Conservation (phyloP, 2,797 vertebrate genomes). For the Stomatorhinus walkeri region DNA sequence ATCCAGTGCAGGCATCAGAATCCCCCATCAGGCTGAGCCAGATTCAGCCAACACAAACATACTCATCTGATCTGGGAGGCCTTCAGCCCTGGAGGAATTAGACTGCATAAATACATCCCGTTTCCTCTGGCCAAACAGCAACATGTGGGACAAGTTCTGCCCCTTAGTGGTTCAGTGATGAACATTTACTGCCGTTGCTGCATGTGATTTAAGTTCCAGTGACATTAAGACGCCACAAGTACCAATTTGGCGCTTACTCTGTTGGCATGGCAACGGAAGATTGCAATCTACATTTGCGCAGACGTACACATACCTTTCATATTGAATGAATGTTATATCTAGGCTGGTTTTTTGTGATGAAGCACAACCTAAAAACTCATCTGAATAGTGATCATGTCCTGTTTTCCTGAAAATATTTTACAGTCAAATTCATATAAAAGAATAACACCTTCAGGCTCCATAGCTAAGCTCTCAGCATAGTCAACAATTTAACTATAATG, state of each 20-base stretch:
- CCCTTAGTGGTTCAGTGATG: neutral
- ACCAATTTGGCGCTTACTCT: neutral
- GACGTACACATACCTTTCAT: neutral
- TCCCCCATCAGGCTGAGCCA: constrained; percentile 32
- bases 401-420: neutral
- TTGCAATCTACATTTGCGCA: neutral
- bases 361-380: neutral
- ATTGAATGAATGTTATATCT: neutral
- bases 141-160: neutral
- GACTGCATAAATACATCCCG: constrained; percentile 63
- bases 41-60: constrained; percentile 59
- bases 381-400: neutral
- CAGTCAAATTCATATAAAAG: neutral
- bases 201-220: neutral
- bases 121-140: constrained; percentile 61
- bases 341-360: neutral
- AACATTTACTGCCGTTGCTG: neutral
- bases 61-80: constrained; percentile 55
- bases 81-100: constrained; percentile 58
- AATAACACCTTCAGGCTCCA: neutral
- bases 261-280: neutral
- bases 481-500: neutral
- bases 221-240: neutral
- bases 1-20: constrained; percentile 20
- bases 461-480: neutral